Percentiles rank a stretch among this genome's conserved stretches.
Conservation (phyloP, 2,888 invertebrate genomes). For the Mantis religiosa region DNA sequence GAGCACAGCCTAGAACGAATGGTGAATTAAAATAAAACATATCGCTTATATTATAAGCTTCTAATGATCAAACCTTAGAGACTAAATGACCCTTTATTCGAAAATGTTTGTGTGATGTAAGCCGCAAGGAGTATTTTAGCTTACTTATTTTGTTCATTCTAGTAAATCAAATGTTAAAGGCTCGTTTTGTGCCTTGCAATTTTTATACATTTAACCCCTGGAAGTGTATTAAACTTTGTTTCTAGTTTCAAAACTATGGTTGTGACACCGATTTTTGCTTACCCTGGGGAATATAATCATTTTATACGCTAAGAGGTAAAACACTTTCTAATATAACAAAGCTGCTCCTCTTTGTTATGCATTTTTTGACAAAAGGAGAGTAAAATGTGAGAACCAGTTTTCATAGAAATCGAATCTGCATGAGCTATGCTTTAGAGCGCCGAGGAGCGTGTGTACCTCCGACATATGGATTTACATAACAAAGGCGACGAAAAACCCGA, state of each 20-base stretch:
- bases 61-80: no score
- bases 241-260: not conserved
- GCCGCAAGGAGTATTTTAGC: no score
- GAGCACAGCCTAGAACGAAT: no score
- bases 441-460: not conserved
- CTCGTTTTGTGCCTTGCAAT: no score
- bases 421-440: not conserved
- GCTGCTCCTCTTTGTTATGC: not conserved
- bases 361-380: not conserved
- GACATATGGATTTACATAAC: not conserved
- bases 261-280: not conserved
- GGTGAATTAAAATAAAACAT: no score
- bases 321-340: not conserved
- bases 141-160: no score
- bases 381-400: not conserved
- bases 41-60: no score
- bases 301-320: not conserved
- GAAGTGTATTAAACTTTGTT: not conserved
- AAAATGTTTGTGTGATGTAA: no score
- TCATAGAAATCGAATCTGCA: not conserved
- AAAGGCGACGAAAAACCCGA: not conserved
- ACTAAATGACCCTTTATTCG: no score
- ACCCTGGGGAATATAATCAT: not conserved
- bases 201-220: no score
- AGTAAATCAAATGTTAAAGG: no score